Evolutionary conservation across 2,888 invertebrate species (phyloP), one percentile per base, ranked within the genome.

Genomic region (Argyresthia goedartella): DNA sequence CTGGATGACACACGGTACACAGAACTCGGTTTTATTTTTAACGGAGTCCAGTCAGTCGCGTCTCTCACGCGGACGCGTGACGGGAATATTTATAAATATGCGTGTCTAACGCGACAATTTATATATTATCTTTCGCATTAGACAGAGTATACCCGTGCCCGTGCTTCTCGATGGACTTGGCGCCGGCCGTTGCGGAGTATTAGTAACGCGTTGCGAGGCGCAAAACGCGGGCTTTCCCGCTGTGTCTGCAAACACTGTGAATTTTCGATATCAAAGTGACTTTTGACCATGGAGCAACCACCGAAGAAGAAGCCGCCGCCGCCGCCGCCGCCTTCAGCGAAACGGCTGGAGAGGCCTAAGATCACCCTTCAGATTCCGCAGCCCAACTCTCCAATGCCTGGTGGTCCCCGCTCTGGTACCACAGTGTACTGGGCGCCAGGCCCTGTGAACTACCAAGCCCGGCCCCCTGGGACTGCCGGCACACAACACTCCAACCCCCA

Each of bases 341-440:
- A 76, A 53, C 65, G 65, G 55, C 61, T 72, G 1, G 68, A 71
- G 6, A 67, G 85, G 43, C 88, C 88, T 7, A 86, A 80, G 61
- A 88, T 89, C 53, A 87, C 86, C 1, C 66, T 89, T 0, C 86
- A 87, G 58, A 89, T 88, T 57, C 88, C 73, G 6, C 73, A 67
- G 46, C 62, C 64, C 6, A 54, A 60, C 2, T 53, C 63, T 0
- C 71, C 73, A 0, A 65, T 67, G 55, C 62, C 70, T 1, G 66
- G 68, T 57, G 67, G 66, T 0, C 72, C 71, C 0, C 59, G 62
- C 0, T 73, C 78, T 0, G 64, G 67, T 1, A 57, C 68, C 3
- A 61, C 81, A 0, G 56, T 74, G 8, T 73, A 74, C 54, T 65
- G 71, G 62, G 64, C 69, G 61, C 25, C 25, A 25, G 64, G 64